Evolutionary conservation across 2,113 vertebrate species (phyloP), one percentile per base, ranked within the genome.

Genomic region (Anas platyrhynchos): DNA sequence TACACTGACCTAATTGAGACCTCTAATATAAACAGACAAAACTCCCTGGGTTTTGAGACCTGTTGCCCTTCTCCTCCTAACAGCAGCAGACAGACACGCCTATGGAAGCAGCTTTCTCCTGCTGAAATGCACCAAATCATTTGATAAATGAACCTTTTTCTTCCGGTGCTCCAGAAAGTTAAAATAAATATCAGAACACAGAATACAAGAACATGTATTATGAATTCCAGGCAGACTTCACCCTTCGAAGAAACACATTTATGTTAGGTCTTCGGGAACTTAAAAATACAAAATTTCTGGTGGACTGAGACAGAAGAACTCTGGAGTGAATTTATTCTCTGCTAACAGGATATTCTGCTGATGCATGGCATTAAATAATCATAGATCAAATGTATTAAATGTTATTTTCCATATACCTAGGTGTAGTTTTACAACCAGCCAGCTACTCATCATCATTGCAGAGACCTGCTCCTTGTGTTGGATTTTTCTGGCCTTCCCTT

Each of bases 71-170:
- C 52, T 91, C 43, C 48, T 91, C n/a, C 46, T 56, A 86, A 75
- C 43, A 62, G 66, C 88, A 93, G 80, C 72, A 91, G 86, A 71
- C 72, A 94, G 61, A 84, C 48, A 88, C 22, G 16, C 43, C 41
- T 83, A 12, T 9, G n/a, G 94, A 92, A 91, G 74, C 69, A 89
- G n/a, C 65, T 87, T 89, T 87, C 43, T 84, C 32, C 61, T 2
- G 7, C 32, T 92, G 80, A 88, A 96, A 95, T 65, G 13, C 65
- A 81, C 80, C 20, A 65, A 84, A 69, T 69, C 8, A 27, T 61
- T n/a, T 92, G 89, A 89, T 54, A 93, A 92, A 93, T 62, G 38
- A 92, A 80, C 31, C 13, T 54, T 92, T 86, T 92, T 86, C 36
- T 92, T 86, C 89, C 78, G 58, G 50, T 82, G 58, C 77, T 95